Evolutionary conservation across 2,888 invertebrate genomes (phyloP), one percentile per base, ranked within the genome.

Genomic region (Oeneis ivallda): DNA sequence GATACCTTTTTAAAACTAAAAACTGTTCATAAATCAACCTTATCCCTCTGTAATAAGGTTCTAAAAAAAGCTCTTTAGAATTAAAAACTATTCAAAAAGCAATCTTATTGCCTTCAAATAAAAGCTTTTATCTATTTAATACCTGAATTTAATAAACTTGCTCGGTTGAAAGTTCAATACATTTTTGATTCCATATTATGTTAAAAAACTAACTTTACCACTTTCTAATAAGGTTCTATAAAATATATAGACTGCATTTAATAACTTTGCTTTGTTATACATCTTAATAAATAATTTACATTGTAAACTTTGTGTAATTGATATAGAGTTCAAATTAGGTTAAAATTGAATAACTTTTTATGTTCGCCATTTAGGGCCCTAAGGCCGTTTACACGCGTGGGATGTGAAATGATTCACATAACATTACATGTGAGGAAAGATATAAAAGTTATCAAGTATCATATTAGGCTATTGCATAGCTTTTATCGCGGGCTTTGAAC

Each of bases 301-400:
- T 17, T 47, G 32, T n/a, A 34, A 47, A 47, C 58, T 47, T 47
- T 47, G 45, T 1, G 1, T 0, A 6, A 5, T 13, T 47, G 13
- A 3, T 1, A 7, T 64, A 64, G 39, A 47, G 61, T 45, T 64
- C 11, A 19, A 19, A 47, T 59, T 45, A 17, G 17, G 32, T 32
- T 47, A 17, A 13, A n/a, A 11, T 11, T 53, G 32, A 53, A 43
- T 50, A 10, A 53, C 39, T 52, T 64, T 67, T 64, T 64, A 50
- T 60, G 43, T 13, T 53, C 32, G 43, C 69, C 66, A 53, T 62
- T 62, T 66, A 54, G 43, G 62, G 65, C 15, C 34, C 26, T 64
- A 67, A 66, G 66, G 66, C 15, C 61, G 63, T 56, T 64, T 45
- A 13, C 54, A 49, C 49, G 58, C 59, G 66, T 64, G 66, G 68